Evolutionary conservation across 2,113 vertebrate genomes (phyloP).

Genomic region (Emydura subglobosa): DNA sequence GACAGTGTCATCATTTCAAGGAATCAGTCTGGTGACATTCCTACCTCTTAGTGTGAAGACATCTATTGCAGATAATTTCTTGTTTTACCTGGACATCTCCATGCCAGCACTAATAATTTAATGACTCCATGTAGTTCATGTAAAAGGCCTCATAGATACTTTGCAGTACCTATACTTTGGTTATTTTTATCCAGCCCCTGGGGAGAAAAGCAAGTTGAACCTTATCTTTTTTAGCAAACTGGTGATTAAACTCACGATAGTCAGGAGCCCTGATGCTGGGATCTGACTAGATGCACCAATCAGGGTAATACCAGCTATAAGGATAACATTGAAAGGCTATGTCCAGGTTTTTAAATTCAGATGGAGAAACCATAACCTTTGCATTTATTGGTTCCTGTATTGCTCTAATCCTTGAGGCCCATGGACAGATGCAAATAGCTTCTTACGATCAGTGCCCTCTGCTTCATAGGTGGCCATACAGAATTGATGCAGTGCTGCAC

Average conservation of each 20-base stretch:
- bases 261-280: background rate
- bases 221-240: background rate
- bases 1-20: background rate
- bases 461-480: constrained; percentile 21
- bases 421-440: constrained; percentile 6
- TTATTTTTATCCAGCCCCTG: background rate
- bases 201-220: background rate
- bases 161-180: background rate
- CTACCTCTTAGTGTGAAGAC: background rate
- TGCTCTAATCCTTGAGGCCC: background rate
- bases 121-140: background rate
- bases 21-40: background rate
- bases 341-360: background rate
- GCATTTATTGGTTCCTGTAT: background rate
- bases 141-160: background rate
- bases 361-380: background rate
- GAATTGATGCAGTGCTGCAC: constrained; percentile 19
- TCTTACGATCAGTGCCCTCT: constrained; percentile 22
- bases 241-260: background rate
- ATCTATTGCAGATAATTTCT: background rate
- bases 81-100: background rate
- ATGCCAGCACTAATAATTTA: background rate
- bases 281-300: background rate
- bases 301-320: background rate
- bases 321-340: background rate